Percentiles rank a stretch among this genome's conserved stretches.
Evolutionary conservation across 2,888 invertebrate genomes (phyloP).

Genomic region (Scaptomyza tumidula): DNA sequence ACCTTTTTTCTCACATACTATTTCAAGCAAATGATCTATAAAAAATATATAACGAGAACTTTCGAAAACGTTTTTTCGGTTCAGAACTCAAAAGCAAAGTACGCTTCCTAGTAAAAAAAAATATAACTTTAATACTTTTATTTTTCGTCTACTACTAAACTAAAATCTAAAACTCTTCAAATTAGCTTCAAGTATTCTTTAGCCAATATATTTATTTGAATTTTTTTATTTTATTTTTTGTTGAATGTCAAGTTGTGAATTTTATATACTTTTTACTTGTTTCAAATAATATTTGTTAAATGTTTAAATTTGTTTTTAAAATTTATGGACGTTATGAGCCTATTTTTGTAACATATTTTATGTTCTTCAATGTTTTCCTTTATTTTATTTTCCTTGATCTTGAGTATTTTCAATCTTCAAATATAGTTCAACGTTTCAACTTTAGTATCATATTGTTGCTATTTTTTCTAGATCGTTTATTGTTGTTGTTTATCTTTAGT

Average conservation of each 20-base stretch:
- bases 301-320: slow-evolving; percentile 39
- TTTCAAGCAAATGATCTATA: slow-evolving; percentile 13
- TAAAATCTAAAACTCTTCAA: slow-evolving; percentile 42
- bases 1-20: slow-evolving; percentile 26
- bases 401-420: slow-evolving; percentile 17
- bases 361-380: slow-evolving; percentile 16
- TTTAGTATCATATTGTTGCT: slow-evolving; percentile 43
- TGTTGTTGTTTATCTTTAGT: slow-evolving; percentile 10
- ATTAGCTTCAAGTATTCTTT: slow-evolving; percentile 53
- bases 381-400: slow-evolving; percentile 13
- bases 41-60: slow-evolving; percentile 2
- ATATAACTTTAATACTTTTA: slow-evolving; percentile 45
- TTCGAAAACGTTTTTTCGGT: slow-evolving; percentile 42
- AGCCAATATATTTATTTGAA: slow-evolving; percentile 41
- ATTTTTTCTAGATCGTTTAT: slow-evolving; percentile 8
- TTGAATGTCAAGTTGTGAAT: slow-evolving; percentile 42
- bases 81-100: slow-evolving; percentile 58
- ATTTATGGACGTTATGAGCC: slow-evolving; percentile 7
- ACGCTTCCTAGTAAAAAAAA: slow-evolving; percentile 54
- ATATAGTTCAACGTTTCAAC: slow-evolving; percentile 38
- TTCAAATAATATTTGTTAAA: slow-evolving; percentile 41
- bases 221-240: slow-evolving; percentile 33
- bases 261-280: slow-evolving; percentile 21
- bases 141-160: slow-evolving; percentile 62
- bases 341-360: slow-evolving; percentile 37